Percentiles rank a stretch among this genome's conserved stretches.
Evolutionary conservation across 2,797 vertebrate species (phyloP).

Genomic region (Sebastes vulpes): DNA sequence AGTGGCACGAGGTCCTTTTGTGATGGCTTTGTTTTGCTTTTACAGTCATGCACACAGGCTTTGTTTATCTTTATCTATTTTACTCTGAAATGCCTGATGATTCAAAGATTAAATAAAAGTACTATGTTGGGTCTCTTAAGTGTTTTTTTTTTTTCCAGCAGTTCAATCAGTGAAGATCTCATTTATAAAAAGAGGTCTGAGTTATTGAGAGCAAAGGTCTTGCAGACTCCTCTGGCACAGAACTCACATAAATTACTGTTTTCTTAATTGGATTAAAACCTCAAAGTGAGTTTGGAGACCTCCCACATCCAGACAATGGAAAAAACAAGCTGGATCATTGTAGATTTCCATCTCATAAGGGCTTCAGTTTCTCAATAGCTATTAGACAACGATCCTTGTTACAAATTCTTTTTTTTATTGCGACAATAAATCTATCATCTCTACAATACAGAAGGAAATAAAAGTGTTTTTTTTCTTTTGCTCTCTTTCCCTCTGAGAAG

Average conservation of each 20-base stretch:
- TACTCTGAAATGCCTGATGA: background rate
- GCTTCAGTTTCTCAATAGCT: slow-evolving; percentile 68
- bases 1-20: background rate
- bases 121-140: slow-evolving; percentile 35
- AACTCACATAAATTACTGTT: slow-evolving; percentile 70
- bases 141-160: slow-evolving; percentile 41
- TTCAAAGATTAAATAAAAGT: slow-evolving; percentile 28
- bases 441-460: slow-evolving; percentile 53
- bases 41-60: background rate
- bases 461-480: background rate
- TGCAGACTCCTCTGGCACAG: slow-evolving; percentile 57
- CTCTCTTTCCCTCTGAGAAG: slow-evolving; percentile 37
- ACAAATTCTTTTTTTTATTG: slow-evolving; percentile 85
- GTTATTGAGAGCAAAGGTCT: slow-evolving; percentile 74
- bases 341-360: slow-evolving; percentile 72
- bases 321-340: slow-evolving; percentile 57
- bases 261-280: slow-evolving; percentile 81
- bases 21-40: background rate
- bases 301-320: slow-evolving; percentile 75
- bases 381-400: slow-evolving; percentile 66
- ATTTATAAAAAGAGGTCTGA: slow-evolving; percentile 56
- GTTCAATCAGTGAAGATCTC: slow-evolving; percentile 48
- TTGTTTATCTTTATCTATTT: background rate
- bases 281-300: slow-evolving; percentile 79
- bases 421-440: slow-evolving; percentile 84